Base-by-base conservation (phyloP, 2,888 invertebrate species). In the Dicyrtomina minuta region DNA sequence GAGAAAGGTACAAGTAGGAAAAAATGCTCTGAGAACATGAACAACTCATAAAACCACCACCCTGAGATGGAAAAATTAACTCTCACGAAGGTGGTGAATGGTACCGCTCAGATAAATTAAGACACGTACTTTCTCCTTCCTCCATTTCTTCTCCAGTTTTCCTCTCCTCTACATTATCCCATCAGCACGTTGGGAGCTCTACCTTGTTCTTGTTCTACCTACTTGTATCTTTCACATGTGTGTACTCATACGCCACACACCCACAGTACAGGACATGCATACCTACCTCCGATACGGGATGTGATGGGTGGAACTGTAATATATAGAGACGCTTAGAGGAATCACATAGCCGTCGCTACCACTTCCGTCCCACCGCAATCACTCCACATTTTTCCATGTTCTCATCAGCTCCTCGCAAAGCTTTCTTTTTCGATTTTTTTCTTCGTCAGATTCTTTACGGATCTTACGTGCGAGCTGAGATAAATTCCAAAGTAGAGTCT, bases 81-180 rank as follows among this genome's bases (percentile, higher is more conserved):
- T 72, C 72, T 64, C 68, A 72, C 68, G 70, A 68, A 66, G 72
- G 72, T 70, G 69, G 70, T 72, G 72, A 72, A 70, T 72, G 72
- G 72, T 72, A 72, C 72, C 41, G 69, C 56, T 62, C 46, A 72
- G 69, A 72, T 72, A 68, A 71, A 71, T 71, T 71, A 71, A 71
- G 71, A 71, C 71, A 71, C 71, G 68, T 71, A 65, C 64, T 55
- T 60, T 56, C 62, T 44, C 65, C 44, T 58, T 20, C 2, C 62
- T 49, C 46, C 24, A 26, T 62, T 62, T 60, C 43, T 43, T 49
- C 61, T 61, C 10, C n/a, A 15, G 15, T n/a, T 17, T 20, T 10
- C 2, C 17, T 51, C 51, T 51, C 17, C 33, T 33, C 33, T 33
- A 33, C 8, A 33, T 33, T 33, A 33, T 33, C 33, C 33, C 33